Percentiles rank a stretch among this genome's conserved stretches.
Conservation (phyloP, 2,797 vertebrate genomes). For the Falco cherrug region DNA sequence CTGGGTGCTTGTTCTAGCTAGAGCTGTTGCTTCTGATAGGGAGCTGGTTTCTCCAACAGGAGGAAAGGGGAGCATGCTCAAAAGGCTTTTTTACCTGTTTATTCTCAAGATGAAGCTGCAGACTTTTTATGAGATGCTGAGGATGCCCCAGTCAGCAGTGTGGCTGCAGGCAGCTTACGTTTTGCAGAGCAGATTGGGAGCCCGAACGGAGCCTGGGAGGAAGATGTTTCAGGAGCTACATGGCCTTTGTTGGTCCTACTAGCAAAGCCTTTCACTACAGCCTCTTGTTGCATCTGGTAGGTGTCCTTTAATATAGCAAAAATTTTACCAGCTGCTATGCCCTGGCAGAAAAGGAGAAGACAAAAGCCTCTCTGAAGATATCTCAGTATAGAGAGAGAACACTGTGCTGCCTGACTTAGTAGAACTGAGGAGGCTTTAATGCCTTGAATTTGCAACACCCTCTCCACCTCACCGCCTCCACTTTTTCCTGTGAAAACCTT, state of each 20-base stretch:
- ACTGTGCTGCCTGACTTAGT: neutral
- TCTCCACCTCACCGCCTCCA: neutral
- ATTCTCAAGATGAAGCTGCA: neutral
- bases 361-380: neutral
- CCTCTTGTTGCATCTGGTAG: neutral
- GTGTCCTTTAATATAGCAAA: neutral
- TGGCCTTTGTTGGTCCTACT: neutral
- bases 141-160: neutral
- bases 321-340: fast-evolving
- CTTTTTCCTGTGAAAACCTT: neutral
- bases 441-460: neutral
- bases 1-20: fast-evolving
- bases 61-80: neutral
- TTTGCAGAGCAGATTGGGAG: neutral
- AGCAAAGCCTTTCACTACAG: neutral
- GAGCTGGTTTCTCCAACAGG: neutral
- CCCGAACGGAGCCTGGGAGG: fast-evolving
- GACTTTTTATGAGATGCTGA: neutral
- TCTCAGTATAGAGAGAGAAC: neutral
- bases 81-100: neutral
- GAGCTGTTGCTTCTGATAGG: neutral
- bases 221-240: fast-evolving
- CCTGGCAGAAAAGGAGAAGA: neutral
- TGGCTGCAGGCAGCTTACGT: neutral
- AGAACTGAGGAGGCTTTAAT: neutral